Evolutionary conservation across 2,888 invertebrate species (phyloP), one percentile per base, ranked within the genome.

Genomic region (Drosophila phalerata): DNA sequence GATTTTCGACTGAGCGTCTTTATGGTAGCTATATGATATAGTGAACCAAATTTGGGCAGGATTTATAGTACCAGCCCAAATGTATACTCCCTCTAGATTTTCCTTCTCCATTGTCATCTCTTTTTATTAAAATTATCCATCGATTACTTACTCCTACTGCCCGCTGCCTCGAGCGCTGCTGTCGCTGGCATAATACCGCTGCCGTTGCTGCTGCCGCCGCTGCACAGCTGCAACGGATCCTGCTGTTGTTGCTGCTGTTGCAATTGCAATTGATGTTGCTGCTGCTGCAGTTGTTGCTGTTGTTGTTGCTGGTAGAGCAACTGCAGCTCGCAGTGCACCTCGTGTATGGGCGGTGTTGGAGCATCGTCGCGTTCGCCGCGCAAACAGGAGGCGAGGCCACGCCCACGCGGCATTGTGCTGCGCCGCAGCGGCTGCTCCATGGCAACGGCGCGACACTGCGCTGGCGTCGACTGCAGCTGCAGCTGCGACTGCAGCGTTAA

Each of bases 281-380:
- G 78, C 37, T 58, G 77, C 15, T 74, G 76, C 19, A 79, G 65
- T 10, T 53, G 67, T 5, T 79, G 71, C 0, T 69, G 77, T 1
- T 73, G 75, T 42, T 89, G 90, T 32, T 88, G 91, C 61, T 91
- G 90, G 30, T 92, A 91, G 51, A 88, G 68, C 62, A 91, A 75
- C 48, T 80, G 83, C 60, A 85, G 60, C 25, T 83, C 86, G 38
- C 81, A 81, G 49, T 74, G 73, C 11, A 86, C 71, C 40, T 88
- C 84, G n/a, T 85, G 85, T 1, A 88, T 72, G 69, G 88, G 88
- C 53, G 85, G 85, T 8, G 85, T 85, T 30, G 88, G 85, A 2
- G 86, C 86, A 60, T 92, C 92, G 79, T 92, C 92, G 55, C 92
- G 91, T 84, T 93, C 93, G 57, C 93, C 93, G 45, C 92, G 89